Evolutionary conservation across 2,797 vertebrate species (phyloP).

Genomic region (Danio tinwini): DNA sequence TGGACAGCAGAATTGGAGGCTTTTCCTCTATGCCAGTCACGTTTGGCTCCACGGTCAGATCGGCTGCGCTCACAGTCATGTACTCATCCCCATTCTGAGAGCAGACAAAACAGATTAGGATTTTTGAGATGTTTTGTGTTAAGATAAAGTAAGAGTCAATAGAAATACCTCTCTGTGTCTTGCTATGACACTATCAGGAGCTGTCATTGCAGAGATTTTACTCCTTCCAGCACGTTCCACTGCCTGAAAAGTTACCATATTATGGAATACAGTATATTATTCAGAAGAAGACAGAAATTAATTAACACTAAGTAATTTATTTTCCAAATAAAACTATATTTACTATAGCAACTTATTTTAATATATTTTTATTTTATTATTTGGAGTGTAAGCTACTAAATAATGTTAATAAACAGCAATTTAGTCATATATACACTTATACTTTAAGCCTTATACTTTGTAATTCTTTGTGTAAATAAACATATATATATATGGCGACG

Average conservation of each 20-base stretch:
- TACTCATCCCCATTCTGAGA: conserved; percentile 61
- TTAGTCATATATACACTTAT: too few relatives aligned
- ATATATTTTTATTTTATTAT: too few relatives aligned
- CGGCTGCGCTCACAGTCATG: conserved; percentile 32
- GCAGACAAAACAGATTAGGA: neutral
- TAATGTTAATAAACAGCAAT: neutral
- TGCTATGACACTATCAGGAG: neutral
- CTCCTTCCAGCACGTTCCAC: conserved; percentile 39
- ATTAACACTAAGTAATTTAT: neutral
- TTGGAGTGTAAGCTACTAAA: neutral
- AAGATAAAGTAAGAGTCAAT: neutral
- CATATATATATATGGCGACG: too few relatives aligned
- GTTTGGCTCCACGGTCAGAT: conserved; percentile 12
- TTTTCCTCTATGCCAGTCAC: neutral
- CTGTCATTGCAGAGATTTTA: neutral
- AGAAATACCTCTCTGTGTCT: conserved; percentile 36
- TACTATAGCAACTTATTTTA: too few relatives aligned
- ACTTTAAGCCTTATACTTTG: too few relatives aligned
- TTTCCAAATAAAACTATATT: neutral
- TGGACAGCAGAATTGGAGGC: conserved; percentile 28
- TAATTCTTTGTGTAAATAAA: too few relatives aligned
- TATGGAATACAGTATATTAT: neutral
- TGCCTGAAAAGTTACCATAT: conserved; percentile 39
- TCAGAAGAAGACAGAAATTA: neutral
- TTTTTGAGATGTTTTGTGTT: neutral